These are phyloP conservation scores for Channa striata DNA, from an alignment of 2,797 vertebrate genomes.

Conservation along the genomic window DNA sequence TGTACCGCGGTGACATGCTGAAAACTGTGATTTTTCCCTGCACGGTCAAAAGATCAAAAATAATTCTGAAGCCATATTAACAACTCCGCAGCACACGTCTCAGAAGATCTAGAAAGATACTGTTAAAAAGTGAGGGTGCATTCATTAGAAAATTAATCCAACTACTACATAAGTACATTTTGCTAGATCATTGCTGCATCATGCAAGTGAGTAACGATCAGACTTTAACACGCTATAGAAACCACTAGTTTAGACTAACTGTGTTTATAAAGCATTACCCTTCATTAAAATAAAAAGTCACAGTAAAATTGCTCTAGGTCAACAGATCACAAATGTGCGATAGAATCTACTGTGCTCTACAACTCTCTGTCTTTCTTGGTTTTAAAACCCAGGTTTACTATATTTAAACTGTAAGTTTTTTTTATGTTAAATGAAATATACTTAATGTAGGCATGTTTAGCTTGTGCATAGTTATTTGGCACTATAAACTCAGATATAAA, in stretches of 20 bases:
- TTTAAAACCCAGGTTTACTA: neutral
- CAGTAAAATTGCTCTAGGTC: neutral
- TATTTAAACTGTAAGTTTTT: neutral
- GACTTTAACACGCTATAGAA: neutral
- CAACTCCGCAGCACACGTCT: constrained; percentile 1
- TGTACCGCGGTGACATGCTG: neutral
- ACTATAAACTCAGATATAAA: neutral
- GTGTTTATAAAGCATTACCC: neutral
- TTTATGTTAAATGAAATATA: neutral
- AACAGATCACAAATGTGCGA: neutral
- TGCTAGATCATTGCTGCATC: constrained; percentile 27
- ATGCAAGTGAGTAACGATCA: constrained; percentile 60
- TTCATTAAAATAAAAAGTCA: neutral
- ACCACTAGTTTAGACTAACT: neutral
- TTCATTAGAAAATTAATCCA: constrained; percentile 29
- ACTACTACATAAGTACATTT: neutral
- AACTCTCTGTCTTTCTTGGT: neutral
- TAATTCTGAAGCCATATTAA: constrained; percentile 43
- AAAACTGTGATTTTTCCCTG: neutral
- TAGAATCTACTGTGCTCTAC: neutral
- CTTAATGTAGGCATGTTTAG: neutral
- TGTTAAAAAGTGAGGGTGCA: constrained; percentile 44
- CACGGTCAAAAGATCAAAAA: constrained; percentile 2
- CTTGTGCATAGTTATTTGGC: neutral
- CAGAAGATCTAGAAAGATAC: constrained; percentile 36